A percentile compares a stretch with the other conserved stretches of the same genome.
These are phyloP conservation scores for Plebejus melissa DNA, from an alignment of 2,888 invertebrate genomes.

Conservation along the genomic window DNA sequence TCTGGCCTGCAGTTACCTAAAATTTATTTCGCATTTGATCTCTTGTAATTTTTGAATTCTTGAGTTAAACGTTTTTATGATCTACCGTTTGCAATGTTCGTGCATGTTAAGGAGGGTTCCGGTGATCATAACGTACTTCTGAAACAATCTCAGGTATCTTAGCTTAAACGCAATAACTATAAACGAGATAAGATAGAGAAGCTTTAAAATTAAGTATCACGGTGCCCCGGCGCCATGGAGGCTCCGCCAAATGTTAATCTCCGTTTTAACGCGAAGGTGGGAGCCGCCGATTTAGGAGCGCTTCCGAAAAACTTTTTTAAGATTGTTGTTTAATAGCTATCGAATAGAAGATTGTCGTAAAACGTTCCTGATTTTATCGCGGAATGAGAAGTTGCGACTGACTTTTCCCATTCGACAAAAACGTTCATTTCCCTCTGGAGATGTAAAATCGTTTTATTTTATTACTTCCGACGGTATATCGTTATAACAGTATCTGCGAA, in stretches of 20 bases:
- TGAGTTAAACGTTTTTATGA: not conserved
- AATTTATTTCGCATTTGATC: slow-evolving; percentile 9
- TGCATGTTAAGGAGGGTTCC: not conserved
- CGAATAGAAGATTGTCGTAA: slow-evolving; percentile 77
- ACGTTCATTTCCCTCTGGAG: slow-evolving; percentile 74
- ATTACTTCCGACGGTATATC: slow-evolving; percentile 76
- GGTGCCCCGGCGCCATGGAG: slow-evolving; percentile 26
- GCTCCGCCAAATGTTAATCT: slow-evolving; percentile 33
- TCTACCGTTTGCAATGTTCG: not conserved
- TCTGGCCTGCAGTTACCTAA: slow-evolving; percentile 1
- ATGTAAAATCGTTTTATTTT: slow-evolving; percentile 80
- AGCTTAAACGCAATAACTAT: slow-evolving; percentile 2
- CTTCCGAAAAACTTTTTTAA: slow-evolving; percentile 53
- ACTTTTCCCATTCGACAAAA: slow-evolving; percentile 77
- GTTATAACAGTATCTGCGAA: slow-evolving; percentile 64
- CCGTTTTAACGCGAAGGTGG: slow-evolving; percentile 35
- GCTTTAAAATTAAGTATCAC: slow-evolving; percentile 22
- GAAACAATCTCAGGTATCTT: not conserved
- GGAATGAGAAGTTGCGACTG: slow-evolving; percentile 75
- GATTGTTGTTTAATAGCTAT: slow-evolving; percentile 75
- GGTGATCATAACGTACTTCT: not conserved
- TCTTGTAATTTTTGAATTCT: not conserved
- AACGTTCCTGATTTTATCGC: slow-evolving; percentile 77
- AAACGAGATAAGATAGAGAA: slow-evolving; percentile 24
- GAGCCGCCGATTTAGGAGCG: slow-evolving; percentile 36